These are phyloP conservation scores for Geotrypetes seraphini DNA, from an alignment of 2,797 vertebrate genomes.

Conservation along the genomic window DNA sequence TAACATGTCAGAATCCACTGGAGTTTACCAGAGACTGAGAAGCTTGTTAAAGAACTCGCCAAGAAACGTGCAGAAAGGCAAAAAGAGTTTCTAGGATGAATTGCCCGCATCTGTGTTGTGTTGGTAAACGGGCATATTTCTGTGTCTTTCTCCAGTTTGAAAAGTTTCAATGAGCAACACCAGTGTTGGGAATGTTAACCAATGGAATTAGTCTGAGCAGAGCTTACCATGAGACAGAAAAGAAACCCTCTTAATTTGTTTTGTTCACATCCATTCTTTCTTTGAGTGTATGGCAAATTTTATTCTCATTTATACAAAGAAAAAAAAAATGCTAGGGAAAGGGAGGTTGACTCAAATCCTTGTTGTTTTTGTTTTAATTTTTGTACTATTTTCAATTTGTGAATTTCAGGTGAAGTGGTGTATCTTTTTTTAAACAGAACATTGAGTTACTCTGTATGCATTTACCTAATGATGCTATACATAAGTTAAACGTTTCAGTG, in stretches of 20 bases:
- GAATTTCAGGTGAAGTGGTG: conserved; percentile 31
- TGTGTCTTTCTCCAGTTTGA: conserved; percentile 4
- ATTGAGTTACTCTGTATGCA: conserved; percentile 45
- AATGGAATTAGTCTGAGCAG: neutral
- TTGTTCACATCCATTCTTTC: too few species aligned
- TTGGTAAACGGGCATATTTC: neutral
- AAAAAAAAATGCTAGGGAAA: neutral
- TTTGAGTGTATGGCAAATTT: conserved; percentile 17
- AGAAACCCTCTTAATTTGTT: conserved; percentile 1
- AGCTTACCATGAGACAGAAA: conserved; percentile 6
- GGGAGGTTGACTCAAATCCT: neutral
- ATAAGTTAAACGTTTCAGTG: conserved; percentile 52
- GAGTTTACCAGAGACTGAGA: conserved; percentile 83
- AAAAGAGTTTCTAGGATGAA: conserved; percentile 53
- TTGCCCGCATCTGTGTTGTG: neutral
- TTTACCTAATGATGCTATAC: conserved; percentile 52
- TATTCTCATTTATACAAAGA: conserved; percentile 6
- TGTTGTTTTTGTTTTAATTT: conserved; percentile 20
- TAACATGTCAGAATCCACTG: conserved; percentile 87
- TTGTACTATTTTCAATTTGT: conserved; percentile 35
- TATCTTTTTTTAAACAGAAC: conserved; percentile 52
- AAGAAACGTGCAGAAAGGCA: conserved; percentile 74
- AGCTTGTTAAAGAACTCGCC: conserved; percentile 83
- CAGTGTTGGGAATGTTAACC: neutral
- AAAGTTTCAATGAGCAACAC: neutral